Percentiles rank a stretch among this genome's conserved stretches.
Evolutionary conservation across 1,140 invertebrate genomes (phyloP).

Genomic region (Aricia agestis): DNA sequence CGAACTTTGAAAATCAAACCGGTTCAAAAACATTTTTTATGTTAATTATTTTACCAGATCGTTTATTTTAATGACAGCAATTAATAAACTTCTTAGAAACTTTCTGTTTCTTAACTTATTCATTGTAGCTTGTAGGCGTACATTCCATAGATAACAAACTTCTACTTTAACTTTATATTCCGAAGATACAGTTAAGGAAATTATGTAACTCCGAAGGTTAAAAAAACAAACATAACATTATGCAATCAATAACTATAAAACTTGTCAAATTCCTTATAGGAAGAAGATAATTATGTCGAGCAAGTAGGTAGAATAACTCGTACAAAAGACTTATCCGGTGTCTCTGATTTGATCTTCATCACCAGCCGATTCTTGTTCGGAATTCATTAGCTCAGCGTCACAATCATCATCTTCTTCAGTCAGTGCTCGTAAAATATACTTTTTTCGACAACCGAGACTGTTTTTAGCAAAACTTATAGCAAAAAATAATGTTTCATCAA

Average conservation of each 20-base stretch:
- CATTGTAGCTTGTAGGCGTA: neutral
- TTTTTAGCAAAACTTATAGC: too few relatives aligned
- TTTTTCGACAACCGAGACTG: too few relatives aligned
- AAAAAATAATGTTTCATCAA: too few relatives aligned
- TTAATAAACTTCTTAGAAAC: neutral
- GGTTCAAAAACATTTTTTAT: neutral
- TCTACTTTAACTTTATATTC: neutral
- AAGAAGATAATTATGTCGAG: constrained; percentile 19
- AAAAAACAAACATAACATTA: constrained; percentile 1
- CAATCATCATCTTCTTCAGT: too few relatives aligned
- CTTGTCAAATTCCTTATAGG: neutral
- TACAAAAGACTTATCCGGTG: too few relatives aligned
- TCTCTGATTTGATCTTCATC: too few relatives aligned
- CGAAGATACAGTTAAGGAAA: neutral
- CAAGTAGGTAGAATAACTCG: neutral
- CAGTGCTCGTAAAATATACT: too few relatives aligned
- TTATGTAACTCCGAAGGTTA: neutral
- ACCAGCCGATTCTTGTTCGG: too few relatives aligned
- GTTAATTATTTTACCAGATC: neutral
- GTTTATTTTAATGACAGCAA: too few relatives aligned
- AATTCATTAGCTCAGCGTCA: too few relatives aligned
- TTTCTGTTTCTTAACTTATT: neutral
- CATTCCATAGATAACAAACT: neutral
- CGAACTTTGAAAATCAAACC: neutral
- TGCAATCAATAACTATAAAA: constrained; percentile 6